Conservation (phyloP, 1,140 invertebrate species). For the Drosophila kanapiae region DNA sequence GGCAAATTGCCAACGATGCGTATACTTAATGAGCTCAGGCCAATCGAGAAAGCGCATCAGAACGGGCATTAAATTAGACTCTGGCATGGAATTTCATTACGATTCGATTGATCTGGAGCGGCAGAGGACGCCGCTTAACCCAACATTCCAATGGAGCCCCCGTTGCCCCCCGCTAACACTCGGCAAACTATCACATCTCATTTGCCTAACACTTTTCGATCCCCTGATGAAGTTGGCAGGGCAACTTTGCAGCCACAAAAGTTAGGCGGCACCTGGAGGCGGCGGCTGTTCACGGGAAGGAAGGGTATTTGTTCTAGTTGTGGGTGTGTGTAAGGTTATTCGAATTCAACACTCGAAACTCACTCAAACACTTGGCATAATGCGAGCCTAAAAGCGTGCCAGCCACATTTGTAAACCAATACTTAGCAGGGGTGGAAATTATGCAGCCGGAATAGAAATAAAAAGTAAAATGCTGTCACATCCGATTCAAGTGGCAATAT, state of each 20-base stretch:
- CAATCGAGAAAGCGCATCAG: not conserved
- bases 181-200: slow-evolving; percentile 54
- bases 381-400: slow-evolving; percentile 71
- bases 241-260: slow-evolving; percentile 45
- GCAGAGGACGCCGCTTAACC: not conserved
- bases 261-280: slow-evolving; percentile 11
- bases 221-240: slow-evolving; percentile 51
- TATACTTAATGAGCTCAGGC: slow-evolving; percentile 67
- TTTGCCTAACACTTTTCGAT: slow-evolving; percentile 52
- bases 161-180: not conserved
- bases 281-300: slow-evolving; percentile 23
- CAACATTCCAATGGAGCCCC: not conserved
- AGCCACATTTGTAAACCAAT: slow-evolving; percentile 53
- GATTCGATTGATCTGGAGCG: not conserved
- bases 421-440: slow-evolving; percentile 53
- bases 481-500: slow-evolving; percentile 77
- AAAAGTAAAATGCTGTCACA: slow-evolving; percentile 78
- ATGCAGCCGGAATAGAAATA: slow-evolving; percentile 66
- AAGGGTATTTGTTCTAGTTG: not conserved
- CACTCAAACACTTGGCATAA: slow-evolving; percentile 79
- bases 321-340: slow-evolving; percentile 45
- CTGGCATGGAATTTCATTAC: slow-evolving; percentile 9
- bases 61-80: slow-evolving; percentile 26
- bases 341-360: slow-evolving; percentile 64
- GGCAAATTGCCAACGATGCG: slow-evolving; percentile 71